Evolutionary conservation across 2,113 vertebrate species (phyloP).

Genomic region (Percopsis transmontana): DNA sequence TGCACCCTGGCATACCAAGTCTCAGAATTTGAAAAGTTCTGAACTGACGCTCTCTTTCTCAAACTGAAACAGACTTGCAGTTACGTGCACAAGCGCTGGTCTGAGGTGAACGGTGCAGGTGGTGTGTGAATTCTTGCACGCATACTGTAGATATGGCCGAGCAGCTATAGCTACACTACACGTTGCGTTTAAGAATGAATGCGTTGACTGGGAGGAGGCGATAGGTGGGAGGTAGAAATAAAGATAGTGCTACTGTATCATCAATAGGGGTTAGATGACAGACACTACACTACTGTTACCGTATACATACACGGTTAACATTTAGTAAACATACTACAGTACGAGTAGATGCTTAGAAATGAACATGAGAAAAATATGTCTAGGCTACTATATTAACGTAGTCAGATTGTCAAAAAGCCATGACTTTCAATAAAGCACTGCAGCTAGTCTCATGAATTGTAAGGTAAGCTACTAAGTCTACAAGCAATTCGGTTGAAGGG

Average conservation of each 20-base stretch:
- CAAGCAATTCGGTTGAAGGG: slow-evolving; percentile 24
- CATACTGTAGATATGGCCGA: too few species aligned
- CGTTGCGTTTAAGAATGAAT: slow-evolving; percentile 65
- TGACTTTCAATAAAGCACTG: background rate
- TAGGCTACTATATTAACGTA: too few species aligned
- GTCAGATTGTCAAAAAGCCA: too few species aligned
- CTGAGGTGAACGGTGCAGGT: background rate
- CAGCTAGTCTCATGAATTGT: too few species aligned
- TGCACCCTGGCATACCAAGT: too few species aligned
- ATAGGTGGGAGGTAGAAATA: slow-evolving; percentile 12
- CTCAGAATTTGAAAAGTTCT: too few species aligned
- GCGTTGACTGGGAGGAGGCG: slow-evolving; percentile 50
- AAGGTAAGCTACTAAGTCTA: too few species aligned
- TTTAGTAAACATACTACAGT: too few species aligned
- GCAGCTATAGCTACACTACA: slow-evolving; percentile 37
- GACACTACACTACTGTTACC: slow-evolving; percentile 52
- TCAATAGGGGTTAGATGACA: slow-evolving; percentile 65
- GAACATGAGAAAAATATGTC: too few species aligned
- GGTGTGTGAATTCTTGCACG: too few species aligned
- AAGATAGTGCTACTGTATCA: slow-evolving; percentile 59
- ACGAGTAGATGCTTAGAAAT: too few species aligned
- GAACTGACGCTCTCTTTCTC: background rate
- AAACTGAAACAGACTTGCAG: background rate
- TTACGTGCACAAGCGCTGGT: background rate
- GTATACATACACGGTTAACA: too few species aligned